Evolutionary conservation across 2,113 vertebrate genomes (phyloP), one percentile per base, ranked within the genome.

Genomic region (Zosterops japonicus): DNA sequence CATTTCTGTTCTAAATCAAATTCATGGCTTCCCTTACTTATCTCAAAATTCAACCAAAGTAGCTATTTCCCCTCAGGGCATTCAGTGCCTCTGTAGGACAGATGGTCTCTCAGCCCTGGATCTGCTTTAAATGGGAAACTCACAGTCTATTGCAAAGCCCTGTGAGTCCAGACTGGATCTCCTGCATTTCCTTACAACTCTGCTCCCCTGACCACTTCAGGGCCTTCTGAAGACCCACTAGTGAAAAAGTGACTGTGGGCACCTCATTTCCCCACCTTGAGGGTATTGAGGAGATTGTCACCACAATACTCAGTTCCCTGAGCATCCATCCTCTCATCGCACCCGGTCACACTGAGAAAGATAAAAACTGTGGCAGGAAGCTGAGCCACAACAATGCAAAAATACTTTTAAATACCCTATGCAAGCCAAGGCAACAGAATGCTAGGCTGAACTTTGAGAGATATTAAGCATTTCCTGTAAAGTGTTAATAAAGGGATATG

Each of bases 1-100:
- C 18, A 64, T 86, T 90, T 88, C 83, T 92, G 64, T 56, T 92
- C 69, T 80, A 92, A 83, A 96, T 94, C 88, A 96, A 95, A 94
- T 92, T 72, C 83, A 88, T 44, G 35, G 42, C 60, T 94, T 85
- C 75, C 63, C 44, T 91, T 80, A 93, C 68, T 95, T 94, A 74
- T 80, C 70, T 93, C 76, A 84, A 89, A 95, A 93, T 86, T 81
- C 60, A 81, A 14, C 80, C 5, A 3, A 90, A 92, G 92, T 83
- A 95, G 83, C 70, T 92, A 50, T 47, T 77, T 92, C 16, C 72
- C 82, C 65, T 75, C 53, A 29, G 80, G 95, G 61, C 46, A 82
- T 18, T 79, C 69, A 57, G 49, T 31, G 76, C 14, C 88, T 90
- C 80, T 90, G 47, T 67, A 60, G 64, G 85, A 92, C 94, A 95